phyloP scores from a whole-genome alignment of 2,113 vertebrate species.

The Penelope pileata region DNA sequence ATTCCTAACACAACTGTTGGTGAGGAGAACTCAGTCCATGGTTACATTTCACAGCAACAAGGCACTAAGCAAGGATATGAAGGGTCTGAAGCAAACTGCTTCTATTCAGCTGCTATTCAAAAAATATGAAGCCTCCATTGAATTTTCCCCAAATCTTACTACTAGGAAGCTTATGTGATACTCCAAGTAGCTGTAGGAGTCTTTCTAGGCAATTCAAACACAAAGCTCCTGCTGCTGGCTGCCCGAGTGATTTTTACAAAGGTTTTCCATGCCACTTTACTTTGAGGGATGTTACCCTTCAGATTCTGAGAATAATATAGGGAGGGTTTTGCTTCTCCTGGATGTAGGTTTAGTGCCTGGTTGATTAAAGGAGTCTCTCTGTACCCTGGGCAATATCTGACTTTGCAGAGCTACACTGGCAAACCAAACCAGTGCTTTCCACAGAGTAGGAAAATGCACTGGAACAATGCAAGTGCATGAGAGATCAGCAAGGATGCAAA shows the following conservation, averaged over 20 bases:
- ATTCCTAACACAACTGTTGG: neutral
- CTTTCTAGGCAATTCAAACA: constrained; percentile 11
- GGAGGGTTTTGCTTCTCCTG: neutral
- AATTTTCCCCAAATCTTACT: neutral
- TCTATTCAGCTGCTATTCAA: neutral
- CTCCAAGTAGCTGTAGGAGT: neutral
- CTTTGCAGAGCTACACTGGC: neutral
- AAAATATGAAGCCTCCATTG: neutral
- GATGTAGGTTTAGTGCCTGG: neutral
- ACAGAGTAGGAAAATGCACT: neutral
- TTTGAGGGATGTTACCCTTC: constrained; percentile 3
- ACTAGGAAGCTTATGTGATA: neutral
- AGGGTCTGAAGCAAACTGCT: neutral
- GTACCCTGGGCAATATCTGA: neutral
- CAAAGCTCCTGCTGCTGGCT: constrained; percentile 29
- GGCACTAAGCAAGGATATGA: neutral
- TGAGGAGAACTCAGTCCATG: neutral
- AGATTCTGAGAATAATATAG: neutral
- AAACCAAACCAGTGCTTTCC: neutral
- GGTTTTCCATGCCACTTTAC: neutral
- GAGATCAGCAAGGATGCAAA: neutral
- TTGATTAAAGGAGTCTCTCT: neutral
- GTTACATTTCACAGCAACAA: neutral
- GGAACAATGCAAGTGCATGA: neutral
- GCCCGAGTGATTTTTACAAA: neutral